phyloP scores from a whole-genome alignment of 2,113 vertebrate genomes.

The Macrotis lagotis region DNA sequence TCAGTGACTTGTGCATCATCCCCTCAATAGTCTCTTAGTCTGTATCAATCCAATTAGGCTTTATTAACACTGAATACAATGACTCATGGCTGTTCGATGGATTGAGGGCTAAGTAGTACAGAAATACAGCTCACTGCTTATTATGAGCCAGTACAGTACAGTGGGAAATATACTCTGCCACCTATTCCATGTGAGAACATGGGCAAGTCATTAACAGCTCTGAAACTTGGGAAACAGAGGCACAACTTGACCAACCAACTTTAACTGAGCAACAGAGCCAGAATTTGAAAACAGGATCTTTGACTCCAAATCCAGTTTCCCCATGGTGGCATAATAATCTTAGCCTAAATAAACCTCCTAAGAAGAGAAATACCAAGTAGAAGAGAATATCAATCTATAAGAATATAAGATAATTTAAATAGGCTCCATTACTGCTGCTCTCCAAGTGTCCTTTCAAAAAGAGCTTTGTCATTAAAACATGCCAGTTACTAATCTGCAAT shows the following conservation, averaged over 20 bases:
- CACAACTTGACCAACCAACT: not conserved
- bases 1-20: too few species aligned
- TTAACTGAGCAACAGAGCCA: not conserved
- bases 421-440: not conserved
- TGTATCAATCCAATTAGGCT: too few species aligned
- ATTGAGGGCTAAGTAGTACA: too few species aligned
- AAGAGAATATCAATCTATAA: not conserved
- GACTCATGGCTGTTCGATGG: too few species aligned
- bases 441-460: slow-evolving; percentile 21
- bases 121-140: too few species aligned
- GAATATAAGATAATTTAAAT: not conserved
- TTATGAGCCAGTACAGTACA: not conserved
- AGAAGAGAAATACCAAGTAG: not conserved
- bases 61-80: too few species aligned
- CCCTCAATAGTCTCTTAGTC: too few species aligned
- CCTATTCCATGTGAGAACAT: not conserved
- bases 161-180: not conserved
- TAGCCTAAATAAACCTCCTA: not conserved
- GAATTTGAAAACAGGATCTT: not conserved
- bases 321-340: not conserved
- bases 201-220: not conserved
- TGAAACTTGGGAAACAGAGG: not conserved
- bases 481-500: not conserved
- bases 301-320: not conserved
- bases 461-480: not conserved